Percentiles rank a stretch among this genome's conserved stretches.
These are phyloP conservation scores for Caenorhabditis auriculariae DNA, from an alignment of 2,888 invertebrate genomes.

Conservation along the genomic window DNA sequence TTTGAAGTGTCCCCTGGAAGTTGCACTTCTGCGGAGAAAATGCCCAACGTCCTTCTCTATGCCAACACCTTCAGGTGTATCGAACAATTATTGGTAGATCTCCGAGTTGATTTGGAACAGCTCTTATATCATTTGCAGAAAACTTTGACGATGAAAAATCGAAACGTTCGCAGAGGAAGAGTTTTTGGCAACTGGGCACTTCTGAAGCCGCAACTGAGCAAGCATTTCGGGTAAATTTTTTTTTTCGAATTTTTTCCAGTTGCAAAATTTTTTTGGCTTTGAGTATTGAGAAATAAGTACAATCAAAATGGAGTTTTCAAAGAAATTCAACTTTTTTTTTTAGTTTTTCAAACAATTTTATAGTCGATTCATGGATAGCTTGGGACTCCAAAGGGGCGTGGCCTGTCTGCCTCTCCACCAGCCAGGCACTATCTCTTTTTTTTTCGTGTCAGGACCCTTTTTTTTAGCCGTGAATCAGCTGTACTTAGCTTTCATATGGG, in stretches of 20 bases:
- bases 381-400: too few relatives aligned
- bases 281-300: too few relatives aligned
- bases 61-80: slow-evolving; percentile 62
- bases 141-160: slow-evolving; percentile 80
- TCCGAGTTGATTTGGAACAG: neutral
- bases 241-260: too few relatives aligned
- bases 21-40: slow-evolving; percentile 30
- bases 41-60: slow-evolving; percentile 59
- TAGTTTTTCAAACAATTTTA: too few relatives aligned
- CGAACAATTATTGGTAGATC: slow-evolving; percentile 73
- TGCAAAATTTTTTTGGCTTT: too few relatives aligned
- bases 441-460: too few relatives aligned
- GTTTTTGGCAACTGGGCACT: slow-evolving; percentile 83
- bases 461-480: neutral
- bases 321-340: too few relatives aligned
- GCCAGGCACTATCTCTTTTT: too few relatives aligned
- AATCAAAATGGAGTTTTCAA: too few relatives aligned
- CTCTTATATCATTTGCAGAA: slow-evolving; percentile 62
- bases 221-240: slow-evolving; percentile 72
- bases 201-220: slow-evolving; percentile 84
- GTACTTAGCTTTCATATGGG: neutral
- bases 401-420: too few relatives aligned
- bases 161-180: slow-evolving; percentile 87
- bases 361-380: too few relatives aligned
- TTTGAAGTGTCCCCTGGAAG: slow-evolving; percentile 72